phyloP scores from a whole-genome alignment of 2,797 vertebrate species.

The Sternarchorhynchus goeldii region DNA sequence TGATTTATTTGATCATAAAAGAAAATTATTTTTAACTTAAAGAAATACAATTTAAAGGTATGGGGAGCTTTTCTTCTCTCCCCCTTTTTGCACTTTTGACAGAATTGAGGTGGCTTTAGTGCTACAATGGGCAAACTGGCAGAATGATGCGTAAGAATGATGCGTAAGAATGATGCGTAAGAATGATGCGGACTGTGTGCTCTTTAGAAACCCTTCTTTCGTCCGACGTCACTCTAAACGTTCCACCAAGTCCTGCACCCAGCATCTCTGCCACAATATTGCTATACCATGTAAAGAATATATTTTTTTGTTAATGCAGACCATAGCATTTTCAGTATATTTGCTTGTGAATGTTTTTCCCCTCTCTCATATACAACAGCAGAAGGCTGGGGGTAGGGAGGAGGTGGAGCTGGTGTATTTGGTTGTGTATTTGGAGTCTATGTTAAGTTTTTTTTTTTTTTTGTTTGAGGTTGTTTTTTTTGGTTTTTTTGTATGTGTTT shows the following conservation, averaged over 20 bases:
- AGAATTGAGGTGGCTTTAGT: conserved; percentile 24
- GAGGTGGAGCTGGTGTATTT: no score
- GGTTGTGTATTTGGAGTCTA: no score
- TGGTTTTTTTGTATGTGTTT: no score
- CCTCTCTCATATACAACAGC: no score
- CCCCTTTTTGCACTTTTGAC: conserved; percentile 50
- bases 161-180: conserved; percentile 36
- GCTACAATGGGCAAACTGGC: conserved; percentile 33
- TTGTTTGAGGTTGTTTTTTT: no score
- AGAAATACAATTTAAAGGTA: conserved; percentile 55
- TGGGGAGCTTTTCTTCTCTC: conserved; percentile 31
- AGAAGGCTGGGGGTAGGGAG: no score
- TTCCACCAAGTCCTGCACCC: conserved; percentile 1
- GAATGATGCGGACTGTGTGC: conserved; percentile 9
- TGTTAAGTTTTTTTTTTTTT: no score
- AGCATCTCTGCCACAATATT: background rate
- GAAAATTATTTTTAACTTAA: conserved; percentile 76
- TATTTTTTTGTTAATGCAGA: no score
- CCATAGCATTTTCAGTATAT: no score
- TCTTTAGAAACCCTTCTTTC: background rate
- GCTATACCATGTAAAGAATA: background rate
- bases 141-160: conserved; percentile 43
- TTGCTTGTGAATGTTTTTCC: no score
- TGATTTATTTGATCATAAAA: conserved; percentile 75
- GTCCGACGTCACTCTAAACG: background rate